phyloP scores from a whole-genome alignment of 1,140 invertebrate species.

The Zaprionus gabonicus region DNA sequence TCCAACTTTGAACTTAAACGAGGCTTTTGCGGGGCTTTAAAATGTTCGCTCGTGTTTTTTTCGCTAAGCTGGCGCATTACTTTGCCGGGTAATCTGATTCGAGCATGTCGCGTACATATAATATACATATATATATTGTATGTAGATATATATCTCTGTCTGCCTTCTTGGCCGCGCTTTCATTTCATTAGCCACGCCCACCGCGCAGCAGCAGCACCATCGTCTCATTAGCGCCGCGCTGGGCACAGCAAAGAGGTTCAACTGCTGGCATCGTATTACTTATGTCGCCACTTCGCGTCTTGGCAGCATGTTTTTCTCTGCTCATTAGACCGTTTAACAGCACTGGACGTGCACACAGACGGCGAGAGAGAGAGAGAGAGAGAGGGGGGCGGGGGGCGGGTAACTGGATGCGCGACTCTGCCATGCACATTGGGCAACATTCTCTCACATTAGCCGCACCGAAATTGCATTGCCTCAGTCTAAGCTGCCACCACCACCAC shows the following conservation, averaged over 20 bases:
- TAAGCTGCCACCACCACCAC: slow-evolving; percentile 24
- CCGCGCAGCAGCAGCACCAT: not conserved
- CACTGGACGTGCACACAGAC: not conserved
- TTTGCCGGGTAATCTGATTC: not conserved
- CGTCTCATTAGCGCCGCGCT: slow-evolving; percentile 4
- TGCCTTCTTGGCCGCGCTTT: not conserved
- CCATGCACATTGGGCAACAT: slow-evolving; percentile 13
- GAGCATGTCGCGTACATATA: not conserved
- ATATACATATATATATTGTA: not conserved
- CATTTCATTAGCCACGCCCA: slow-evolving; percentile 20
- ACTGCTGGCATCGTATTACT: slow-evolving; percentile 20
- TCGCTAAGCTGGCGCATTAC: not conserved
- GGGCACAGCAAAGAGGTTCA: not conserved
- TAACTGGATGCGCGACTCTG: not conserved
- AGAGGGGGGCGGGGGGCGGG: not conserved
- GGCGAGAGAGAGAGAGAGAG: too few relatives aligned
- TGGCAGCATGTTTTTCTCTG: slow-evolving; percentile 9
- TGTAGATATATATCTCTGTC: not conserved
- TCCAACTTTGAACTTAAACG: not conserved
- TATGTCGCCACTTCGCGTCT: slow-evolving; percentile 21
- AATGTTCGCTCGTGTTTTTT: not conserved
- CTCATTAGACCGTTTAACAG: slow-evolving; percentile 27
- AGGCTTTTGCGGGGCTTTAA: slow-evolving; percentile 2
- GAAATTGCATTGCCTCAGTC: slow-evolving; percentile 54
- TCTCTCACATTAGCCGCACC: slow-evolving; percentile 22